phyloP scores from a whole-genome alignment of 2,888 invertebrate genomes.

The Diaperis boleti region DNA sequence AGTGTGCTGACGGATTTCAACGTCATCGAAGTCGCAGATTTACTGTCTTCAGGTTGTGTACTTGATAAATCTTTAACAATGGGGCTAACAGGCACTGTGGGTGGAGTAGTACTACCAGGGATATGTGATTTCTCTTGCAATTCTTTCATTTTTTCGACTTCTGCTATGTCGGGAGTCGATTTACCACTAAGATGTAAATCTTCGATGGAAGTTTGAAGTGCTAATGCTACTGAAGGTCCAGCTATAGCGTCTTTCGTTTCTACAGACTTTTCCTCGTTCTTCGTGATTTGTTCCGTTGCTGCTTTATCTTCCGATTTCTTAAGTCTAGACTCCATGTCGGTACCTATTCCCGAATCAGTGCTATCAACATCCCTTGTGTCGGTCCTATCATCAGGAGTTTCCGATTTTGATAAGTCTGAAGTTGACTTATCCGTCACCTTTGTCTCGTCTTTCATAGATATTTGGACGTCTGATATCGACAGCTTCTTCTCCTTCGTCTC shows the following conservation, averaged over 20 bases:
- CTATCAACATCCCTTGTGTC: conserved; percentile 42
- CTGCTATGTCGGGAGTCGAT: conserved; percentile 61
- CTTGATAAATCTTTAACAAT: conserved; percentile 54
- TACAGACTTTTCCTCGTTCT: neutral
- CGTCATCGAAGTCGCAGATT: conserved; percentile 15
- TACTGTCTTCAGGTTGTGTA: conserved; percentile 33
- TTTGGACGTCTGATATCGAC: conserved; percentile 56
- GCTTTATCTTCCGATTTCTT: conserved; percentile 24
- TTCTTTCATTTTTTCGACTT: conserved; percentile 57
- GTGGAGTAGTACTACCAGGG: conserved; percentile 72
- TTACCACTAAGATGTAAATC: conserved; percentile 56
- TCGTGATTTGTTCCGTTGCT: neutral
- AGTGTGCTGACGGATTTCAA: conserved; percentile 65
- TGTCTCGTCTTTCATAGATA: conserved; percentile 47
- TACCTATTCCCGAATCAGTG: conserved; percentile 39
- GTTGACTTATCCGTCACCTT: conserved; percentile 50
- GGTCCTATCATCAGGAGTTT: conserved; percentile 31
- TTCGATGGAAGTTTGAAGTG: conserved; percentile 31
- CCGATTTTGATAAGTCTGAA: conserved; percentile 32
- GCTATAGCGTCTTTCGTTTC: conserved; percentile 44
- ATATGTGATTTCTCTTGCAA: conserved; percentile 59
- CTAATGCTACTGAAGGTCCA: conserved; percentile 45
- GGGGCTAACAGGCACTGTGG: conserved; percentile 79
- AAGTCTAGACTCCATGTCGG: conserved; percentile 26
- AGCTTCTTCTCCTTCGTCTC: conserved; percentile 49